These are phyloP conservation scores for Drosophila lutescens DNA, from an alignment of 2,888 invertebrate genomes.

Conservation along the genomic window DNA sequence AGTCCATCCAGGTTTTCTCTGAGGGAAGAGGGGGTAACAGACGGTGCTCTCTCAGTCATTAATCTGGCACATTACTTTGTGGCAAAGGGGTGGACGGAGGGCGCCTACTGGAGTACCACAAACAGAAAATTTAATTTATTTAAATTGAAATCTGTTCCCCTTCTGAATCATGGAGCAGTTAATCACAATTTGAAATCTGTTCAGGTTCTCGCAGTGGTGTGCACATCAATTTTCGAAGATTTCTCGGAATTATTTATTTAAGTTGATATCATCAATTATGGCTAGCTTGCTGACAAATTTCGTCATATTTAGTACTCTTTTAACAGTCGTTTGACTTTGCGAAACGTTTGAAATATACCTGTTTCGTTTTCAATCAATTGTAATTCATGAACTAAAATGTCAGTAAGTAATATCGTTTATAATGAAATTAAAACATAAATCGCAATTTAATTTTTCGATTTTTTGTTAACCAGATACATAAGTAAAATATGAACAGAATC, in stretches of 20 bases:
- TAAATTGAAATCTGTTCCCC: conserved; percentile 44
- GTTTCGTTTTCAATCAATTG: neutral
- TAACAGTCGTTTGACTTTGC: neutral
- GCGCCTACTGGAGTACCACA: conserved; percentile 11
- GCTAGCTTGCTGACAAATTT: neutral
- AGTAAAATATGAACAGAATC: too few species aligned
- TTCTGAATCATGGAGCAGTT: conserved; percentile 40
- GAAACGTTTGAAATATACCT: neutral
- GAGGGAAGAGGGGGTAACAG: conserved; percentile 8
- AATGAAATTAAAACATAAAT: too few species aligned
- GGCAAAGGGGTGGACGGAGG: conserved; percentile 12
- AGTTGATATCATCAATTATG: conserved; percentile 32
- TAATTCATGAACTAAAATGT: neutral
- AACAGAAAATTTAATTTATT: conserved; percentile 49
- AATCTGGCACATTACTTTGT: conserved; percentile 47
- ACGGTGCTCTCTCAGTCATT: conserved; percentile 39
- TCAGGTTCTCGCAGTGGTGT: conserved; percentile 20
- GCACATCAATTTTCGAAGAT: conserved; percentile 20
- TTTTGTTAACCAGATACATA: too few species aligned
- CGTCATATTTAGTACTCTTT: neutral
- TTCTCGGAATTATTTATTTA: conserved; percentile 30
- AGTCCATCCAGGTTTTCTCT: conserved; percentile 13
- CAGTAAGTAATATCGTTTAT: too few species aligned
- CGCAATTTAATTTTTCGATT: too few species aligned
- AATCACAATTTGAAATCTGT: conserved; percentile 41